Base-by-base conservation (phyloP, 2,113 vertebrate genomes). In the Delphinus delphis region DNA sequence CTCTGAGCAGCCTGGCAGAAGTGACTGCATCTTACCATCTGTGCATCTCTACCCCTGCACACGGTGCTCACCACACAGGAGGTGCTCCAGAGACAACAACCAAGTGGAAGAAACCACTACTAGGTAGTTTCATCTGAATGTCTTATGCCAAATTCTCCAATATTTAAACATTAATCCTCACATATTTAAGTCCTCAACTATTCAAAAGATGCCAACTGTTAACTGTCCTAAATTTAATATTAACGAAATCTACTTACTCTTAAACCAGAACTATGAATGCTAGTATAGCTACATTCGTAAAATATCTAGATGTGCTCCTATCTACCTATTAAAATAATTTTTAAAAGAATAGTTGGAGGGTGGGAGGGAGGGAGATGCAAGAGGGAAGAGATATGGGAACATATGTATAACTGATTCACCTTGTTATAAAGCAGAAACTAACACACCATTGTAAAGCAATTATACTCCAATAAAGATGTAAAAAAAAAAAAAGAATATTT, bases 231-330 rank as follows among this genome's bases (percentile, higher is more conserved):
- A 92, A 44, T 65, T 25, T 70, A 93, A 41, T 60, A 70, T 31
- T 92, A 71, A 92, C 15, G n/a, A 93, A 90, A 87, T n/a, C 28
- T 71, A 92, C 41, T 83, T 83, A 77, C 21, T 95, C 77, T 68
- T 89, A 96, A 90, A 92, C 8, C 55, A 89, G 36, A 11, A 89
- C 53, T 85, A 74, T 55, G 23, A 90, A 83, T 84, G 31, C 36
- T 31, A 73, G 2, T 50, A 7, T 62, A 85, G 55, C 79, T 88
- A 81, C 14, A 74, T 81, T 70, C 80, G 44, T 85, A 88, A 85
- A 73, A 63, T 21, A 58, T 0, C 65, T 31, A 90, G 47, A 31
- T 71, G 28, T 55, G 31, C 21, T 70, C 38, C n/a, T 31, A n/a
- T 50, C 79, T 44, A 77, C 10, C 3, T 86, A 92, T 33, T 63